phyloP scores from a whole-genome alignment of 2,113 vertebrate genomes.

The Halichoeres trimaculatus region DNA sequence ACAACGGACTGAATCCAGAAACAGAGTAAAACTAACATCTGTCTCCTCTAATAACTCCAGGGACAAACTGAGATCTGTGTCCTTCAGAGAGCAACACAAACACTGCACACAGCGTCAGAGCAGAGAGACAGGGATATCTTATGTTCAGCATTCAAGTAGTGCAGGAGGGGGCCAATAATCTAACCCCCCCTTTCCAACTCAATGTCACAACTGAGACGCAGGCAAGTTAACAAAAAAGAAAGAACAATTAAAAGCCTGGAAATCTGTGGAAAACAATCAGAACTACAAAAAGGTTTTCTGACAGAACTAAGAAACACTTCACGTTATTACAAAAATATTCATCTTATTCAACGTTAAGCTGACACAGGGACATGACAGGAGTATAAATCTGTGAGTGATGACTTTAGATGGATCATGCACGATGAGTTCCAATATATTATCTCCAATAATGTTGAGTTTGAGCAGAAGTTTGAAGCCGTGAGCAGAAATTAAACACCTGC shows the following conservation, averaged over 20 bases:
- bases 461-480: neutral
- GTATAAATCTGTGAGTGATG: conserved; percentile 26
- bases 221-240: conserved; percentile 12
- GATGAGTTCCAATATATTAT: conserved; percentile 28
- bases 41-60: conserved; percentile 14
- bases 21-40: conserved; percentile 45
- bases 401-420: conserved; percentile 59
- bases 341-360: conserved; percentile 62
- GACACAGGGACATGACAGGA: conserved; percentile 19
- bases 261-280: conserved; percentile 53
- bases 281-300: conserved; percentile 54
- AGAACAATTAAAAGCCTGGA: conserved; percentile 32
- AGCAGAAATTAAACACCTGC: conserved; percentile 19
- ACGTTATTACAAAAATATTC: conserved; percentile 79
- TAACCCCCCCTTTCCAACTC: neutral
- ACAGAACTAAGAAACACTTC: conserved; percentile 63
- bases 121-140: conserved; percentile 28
- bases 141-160: conserved; percentile 49
- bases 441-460: conserved; percentile 16
- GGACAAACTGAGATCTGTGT: conserved; percentile 8
- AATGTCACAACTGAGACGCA: conserved; percentile 24
- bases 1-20: conserved; percentile 46
- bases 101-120: conserved; percentile 59
- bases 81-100: conserved; percentile 59
- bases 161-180: neutral